Evolutionary conservation across 2,888 invertebrate species (phyloP).

Genomic region (Cheilosia variabilis): DNA sequence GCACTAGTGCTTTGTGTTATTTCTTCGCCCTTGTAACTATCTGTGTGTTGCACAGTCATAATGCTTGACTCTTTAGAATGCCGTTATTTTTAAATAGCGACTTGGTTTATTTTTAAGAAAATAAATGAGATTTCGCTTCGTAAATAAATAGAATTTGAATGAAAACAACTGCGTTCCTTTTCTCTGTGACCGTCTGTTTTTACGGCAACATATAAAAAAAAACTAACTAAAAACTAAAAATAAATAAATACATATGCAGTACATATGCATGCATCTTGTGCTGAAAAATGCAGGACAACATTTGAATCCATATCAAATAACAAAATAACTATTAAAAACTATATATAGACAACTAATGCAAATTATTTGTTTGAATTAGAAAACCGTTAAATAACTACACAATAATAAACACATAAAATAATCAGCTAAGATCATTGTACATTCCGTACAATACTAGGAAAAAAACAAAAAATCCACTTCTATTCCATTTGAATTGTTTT

Average conservation of each 20-base stretch:
- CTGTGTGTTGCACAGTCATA: no score
- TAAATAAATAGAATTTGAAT: neutral
- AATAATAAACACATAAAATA: constrained; percentile 31
- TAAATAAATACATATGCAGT: constrained; percentile 13
- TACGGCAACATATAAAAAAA: constrained; percentile 4
- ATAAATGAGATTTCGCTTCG: neutral
- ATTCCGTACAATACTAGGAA: constrained; percentile 28
- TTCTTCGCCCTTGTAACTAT: no score
- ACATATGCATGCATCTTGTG: constrained; percentile 48
- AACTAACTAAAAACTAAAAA: constrained; percentile 21
- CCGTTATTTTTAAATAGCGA: no score
- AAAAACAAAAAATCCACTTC: constrained; percentile 12
- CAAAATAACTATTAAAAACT: constrained; percentile 29
- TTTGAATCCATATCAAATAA: constrained; percentile 75
- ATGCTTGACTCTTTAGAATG: no score
- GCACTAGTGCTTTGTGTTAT: no score
- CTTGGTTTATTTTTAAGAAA: neutral
- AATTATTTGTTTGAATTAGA: constrained; percentile 36
- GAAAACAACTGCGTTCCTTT: constrained; percentile 6
- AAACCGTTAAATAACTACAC: constrained; percentile 33
- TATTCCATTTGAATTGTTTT: constrained; percentile 34
- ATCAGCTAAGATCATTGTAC: constrained; percentile 9
- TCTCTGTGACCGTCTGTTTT: constrained; percentile 50
- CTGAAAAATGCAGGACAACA: constrained; percentile 60
- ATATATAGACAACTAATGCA: constrained; percentile 22